Base-by-base conservation (phyloP, 30 jellyfish, hydroid and myxozoan genomes). In the Chironex yamaguchii region DNA sequence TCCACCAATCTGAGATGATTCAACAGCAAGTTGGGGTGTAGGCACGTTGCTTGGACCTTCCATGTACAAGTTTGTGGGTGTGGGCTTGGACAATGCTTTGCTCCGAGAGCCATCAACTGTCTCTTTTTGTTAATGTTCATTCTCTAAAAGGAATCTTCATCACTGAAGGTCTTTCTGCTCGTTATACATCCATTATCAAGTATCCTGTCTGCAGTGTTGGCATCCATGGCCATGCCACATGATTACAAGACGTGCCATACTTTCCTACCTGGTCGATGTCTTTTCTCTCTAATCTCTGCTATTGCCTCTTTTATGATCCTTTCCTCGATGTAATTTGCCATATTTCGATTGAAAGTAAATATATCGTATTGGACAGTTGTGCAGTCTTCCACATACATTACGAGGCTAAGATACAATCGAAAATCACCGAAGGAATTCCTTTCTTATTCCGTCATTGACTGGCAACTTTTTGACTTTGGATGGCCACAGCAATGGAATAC, bases 21-120 rank as follows among this genome's bases (percentile, higher is more conserved):
- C 70, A 52, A 52, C 70, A 52, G 70, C 70, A 32, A 52, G 70
- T 52, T 52, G 70, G 70, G 70, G 70, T 52, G 70, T 52, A 32
- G 70, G 70, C 70, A 52, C 17, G 22, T 52, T 52, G 70, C 70
- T 52, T 52, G 12, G 26, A 52, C 14, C 70, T 52, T 52, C 70
- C 70, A 52, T 32, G 26, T 52, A 32, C 17, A 52, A 32, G 70
- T 52, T 52, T 52, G 70, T 52, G 70, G 14, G 26, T 32, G 70
- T 52, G 70, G 70, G 70, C 70, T 52, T 13, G 26, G 70, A 52
- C 70, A 52, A 4, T 52, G 70, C 17, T 52, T 52, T 13, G 17
- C 70, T 52, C 26, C 70, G 70, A 52, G 70, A 52, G 70, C 70
- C 70, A 52, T 52, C 70, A 52, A 52, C 26, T 52, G 32, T 52